Base-by-base conservation (phyloP, 2,797 vertebrate species). In the Naso thynnoides region DNA sequence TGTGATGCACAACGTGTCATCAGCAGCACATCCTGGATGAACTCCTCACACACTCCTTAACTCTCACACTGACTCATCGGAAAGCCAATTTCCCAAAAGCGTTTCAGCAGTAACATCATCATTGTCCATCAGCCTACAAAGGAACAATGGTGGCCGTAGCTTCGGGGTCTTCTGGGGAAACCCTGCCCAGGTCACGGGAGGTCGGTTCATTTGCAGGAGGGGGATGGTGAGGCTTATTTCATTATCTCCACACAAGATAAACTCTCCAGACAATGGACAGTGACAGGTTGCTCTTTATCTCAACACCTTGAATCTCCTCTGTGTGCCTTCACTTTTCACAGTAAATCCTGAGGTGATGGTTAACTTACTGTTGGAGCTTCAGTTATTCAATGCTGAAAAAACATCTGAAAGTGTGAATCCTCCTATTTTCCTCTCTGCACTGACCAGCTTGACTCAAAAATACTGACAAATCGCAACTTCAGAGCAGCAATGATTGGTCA, bases 161-260 rank as follows among this genome's bases (percentile, higher is more conserved):
- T 58, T 59, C 1, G 61, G 66, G 86, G 79, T 87, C 79, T 79
- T 76, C 62, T 58, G 70, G 76, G 78, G 65, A 78, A 80, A 78
- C 48, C 68, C 73, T 59, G 75, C 80, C 86, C 85, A 82, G 91
- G 89, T 92, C 88, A 81, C 63, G 1, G 69, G 76, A 79, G 89
- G 88, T 93, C 87, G 85, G 6, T 38, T 67, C 31, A 76, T 82
- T 79, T 75, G 85, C 47, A 52, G 57, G 66, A 76, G n/a, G 85
- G 83, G 84, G 72, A 49, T 55, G 76, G 83, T 56, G 57, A 42
- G 19, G 75, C 81, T 83, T 83, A 87, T 94, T 91, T 93, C 85
- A 94, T 92, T 91, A 90, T 90, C 90, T 91, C 77, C 74, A 79
- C 84, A 75, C 83, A 89, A 93, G 91, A 92, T 94, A 91, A 94